Percentiles rank a stretch among this genome's conserved stretches.
These are phyloP conservation scores for Pyrgus malvae DNA, from an alignment of 2,888 invertebrate genomes.

Conservation along the genomic window DNA sequence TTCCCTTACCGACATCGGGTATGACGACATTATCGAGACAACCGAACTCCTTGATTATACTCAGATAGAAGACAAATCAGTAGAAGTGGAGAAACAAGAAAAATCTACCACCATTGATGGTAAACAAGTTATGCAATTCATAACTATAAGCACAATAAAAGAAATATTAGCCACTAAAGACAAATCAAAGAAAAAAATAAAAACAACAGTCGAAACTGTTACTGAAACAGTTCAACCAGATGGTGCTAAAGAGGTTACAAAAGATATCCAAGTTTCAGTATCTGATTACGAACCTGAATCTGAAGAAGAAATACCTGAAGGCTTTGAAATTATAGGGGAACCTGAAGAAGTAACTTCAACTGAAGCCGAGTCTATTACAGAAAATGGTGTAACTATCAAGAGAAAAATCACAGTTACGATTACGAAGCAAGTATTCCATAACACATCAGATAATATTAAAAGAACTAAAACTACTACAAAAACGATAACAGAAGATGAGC, in stretches of 20 bases:
- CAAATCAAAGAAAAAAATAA: constrained; percentile 60
- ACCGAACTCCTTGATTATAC: constrained; percentile 57
- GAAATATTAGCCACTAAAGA: constrained; percentile 59
- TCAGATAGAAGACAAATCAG: constrained; percentile 54
- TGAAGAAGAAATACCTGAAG: constrained; percentile 43
- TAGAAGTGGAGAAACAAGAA: constrained; percentile 56
- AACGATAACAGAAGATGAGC: constrained; percentile 63
- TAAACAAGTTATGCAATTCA: constrained; percentile 57
- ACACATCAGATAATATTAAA: constrained; percentile 43
- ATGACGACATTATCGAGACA: constrained; percentile 43
- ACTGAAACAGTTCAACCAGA: constrained; percentile 64
- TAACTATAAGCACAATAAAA: constrained; percentile 64
- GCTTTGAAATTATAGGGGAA: constrained; percentile 47
- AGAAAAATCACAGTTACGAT: constrained; percentile 60
- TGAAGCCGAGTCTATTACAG: constrained; percentile 48
- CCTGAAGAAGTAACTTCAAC: constrained; percentile 50
- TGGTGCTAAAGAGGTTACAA: constrained; percentile 66
- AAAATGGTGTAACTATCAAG: constrained; percentile 53
- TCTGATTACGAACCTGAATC: constrained; percentile 51
- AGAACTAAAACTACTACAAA: constrained; percentile 58
- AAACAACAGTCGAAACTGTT: constrained; percentile 63
- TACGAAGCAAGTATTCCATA: constrained; percentile 51
- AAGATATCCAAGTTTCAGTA: constrained; percentile 66
- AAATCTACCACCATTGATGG: constrained; percentile 56
- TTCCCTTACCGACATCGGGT: constrained; percentile 58